Evolutionary conservation across 2,888 invertebrate genomes (phyloP), one percentile per base, ranked within the genome.

Genomic region (Phengaris alcon): DNA sequence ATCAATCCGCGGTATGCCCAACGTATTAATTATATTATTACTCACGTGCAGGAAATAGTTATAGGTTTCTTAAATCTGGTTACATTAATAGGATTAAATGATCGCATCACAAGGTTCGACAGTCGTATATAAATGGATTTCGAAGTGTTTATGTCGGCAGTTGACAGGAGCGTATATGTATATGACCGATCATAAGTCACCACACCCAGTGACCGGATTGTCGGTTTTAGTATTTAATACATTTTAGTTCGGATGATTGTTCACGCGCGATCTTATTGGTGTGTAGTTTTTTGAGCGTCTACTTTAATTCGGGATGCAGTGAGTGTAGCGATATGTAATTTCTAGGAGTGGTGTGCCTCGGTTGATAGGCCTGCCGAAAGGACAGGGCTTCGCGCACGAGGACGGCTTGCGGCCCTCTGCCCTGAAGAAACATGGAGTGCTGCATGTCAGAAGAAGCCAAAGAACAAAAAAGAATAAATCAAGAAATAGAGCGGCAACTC

Each of bases 391-490:
- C 93, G 88, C 90, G 89, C 90, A 90, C 84, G 90, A 89, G 92
- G 91, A 89, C 89, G 86, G 87, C 85, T 87, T 88, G 90, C 92
- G 93, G 91, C 90, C 88, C 93, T 90, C 91, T 90, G 92, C 91
- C 88, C 87, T 88, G 88, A 90, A 86, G 86, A 90, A 93, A 92
- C 95, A 99, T 99, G 99, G 99, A 99, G 97, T 99, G 99, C 96
- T 99, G 99, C 96, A 97, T 99, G 95, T 99, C 99, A 94, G 99
- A 99, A 95, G 99, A 99, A 96, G 99, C 99, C 94, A 99, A 99
- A 95, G 99, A 99, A 96, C 99, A 99, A 95, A 99, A 99, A 95
- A 96, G 99, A 94, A 99, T 99, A 95, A 99, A 99, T 95, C 99
- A 99, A 95, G 99, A 99, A 95, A 99, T 99, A 94, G 99, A 99